Percentiles rank a stretch among this genome's conserved stretches.
Evolutionary conservation across 1,140 invertebrate genomes (phyloP).

Genomic region (Euura lappo): DNA sequence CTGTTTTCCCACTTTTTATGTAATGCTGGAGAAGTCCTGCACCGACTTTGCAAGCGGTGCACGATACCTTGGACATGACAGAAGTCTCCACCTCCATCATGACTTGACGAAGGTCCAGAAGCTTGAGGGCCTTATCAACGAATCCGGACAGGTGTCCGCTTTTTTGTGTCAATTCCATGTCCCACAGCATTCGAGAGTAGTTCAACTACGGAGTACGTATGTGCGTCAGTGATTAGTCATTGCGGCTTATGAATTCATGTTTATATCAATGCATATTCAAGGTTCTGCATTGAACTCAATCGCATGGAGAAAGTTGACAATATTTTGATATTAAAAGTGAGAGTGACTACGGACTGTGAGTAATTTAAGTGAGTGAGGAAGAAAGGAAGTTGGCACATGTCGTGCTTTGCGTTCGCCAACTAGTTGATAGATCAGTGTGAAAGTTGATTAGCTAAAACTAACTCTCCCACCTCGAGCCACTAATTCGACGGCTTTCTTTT

Average conservation of each 20-base stretch:
- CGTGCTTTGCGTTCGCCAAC: no score
- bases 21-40: slow-evolving; percentile 86
- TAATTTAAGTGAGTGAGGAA: neutral
- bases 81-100: slow-evolving; percentile 87
- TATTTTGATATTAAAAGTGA: slow-evolving; percentile 24
- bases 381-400: neutral
- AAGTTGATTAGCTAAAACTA: neutral
- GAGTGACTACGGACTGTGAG: slow-evolving; percentile 11
- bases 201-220: slow-evolving; percentile 43
- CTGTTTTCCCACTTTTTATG: slow-evolving; percentile 80
- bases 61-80: slow-evolving; percentile 89
- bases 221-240: neutral
- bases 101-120: slow-evolving; percentile 84
- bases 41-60: slow-evolving; percentile 87
- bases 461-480: no score
- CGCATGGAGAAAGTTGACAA: slow-evolving; percentile 7
- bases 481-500: neutral
- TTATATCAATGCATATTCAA: neutral
- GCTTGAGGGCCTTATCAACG: slow-evolving; percentile 80
- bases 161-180: slow-evolving; percentile 67
- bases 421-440: neutral
- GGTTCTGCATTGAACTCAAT: no score
- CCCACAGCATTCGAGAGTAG: slow-evolving; percentile 73
- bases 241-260: neutral
- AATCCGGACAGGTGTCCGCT: slow-evolving; percentile 75